Percentiles rank a stretch among this genome's conserved stretches.
phyloP scores from a whole-genome alignment of 2,113 vertebrate genomes.

The Carassius carassius region DNA sequence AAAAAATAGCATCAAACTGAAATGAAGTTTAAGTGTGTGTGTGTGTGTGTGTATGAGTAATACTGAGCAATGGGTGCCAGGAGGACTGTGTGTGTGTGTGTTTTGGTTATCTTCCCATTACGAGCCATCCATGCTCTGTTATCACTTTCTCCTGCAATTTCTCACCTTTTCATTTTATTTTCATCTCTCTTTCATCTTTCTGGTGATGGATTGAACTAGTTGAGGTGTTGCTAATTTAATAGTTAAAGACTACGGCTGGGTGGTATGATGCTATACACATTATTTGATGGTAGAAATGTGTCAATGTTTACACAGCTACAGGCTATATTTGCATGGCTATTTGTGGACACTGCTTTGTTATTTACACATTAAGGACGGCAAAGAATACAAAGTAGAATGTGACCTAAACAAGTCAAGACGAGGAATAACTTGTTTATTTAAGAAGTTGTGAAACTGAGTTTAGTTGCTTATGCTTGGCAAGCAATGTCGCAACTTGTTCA shows the following conservation, averaged over 20 bases:
- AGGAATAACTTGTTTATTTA: not conserved
- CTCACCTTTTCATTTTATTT: slow-evolving; percentile 66
- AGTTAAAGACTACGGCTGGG: not conserved
- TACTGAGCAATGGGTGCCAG: slow-evolving; percentile 15
- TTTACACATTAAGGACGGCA: slow-evolving; percentile 9
- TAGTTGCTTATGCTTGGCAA: not conserved
- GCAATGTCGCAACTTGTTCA: not conserved
- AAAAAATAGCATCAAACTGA: slow-evolving; percentile 48
- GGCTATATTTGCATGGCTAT: slow-evolving; percentile 4
- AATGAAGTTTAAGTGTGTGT: slow-evolving; percentile 34
- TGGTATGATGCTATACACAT: not conserved
- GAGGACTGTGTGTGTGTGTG: slow-evolving; percentile 32
- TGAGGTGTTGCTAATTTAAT: slow-evolving; percentile 36
- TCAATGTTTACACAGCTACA: not conserved
- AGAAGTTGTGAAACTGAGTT: slow-evolving; percentile 6
- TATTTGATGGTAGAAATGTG: not conserved
- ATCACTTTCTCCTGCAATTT: slow-evolving; percentile 62
- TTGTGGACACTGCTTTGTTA: slow-evolving; percentile 20
- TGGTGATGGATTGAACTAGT: slow-evolving; percentile 2
- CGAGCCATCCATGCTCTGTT: slow-evolving; percentile 66
- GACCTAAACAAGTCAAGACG: no score
- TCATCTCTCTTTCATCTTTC: slow-evolving; percentile 51
- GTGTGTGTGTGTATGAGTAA: slow-evolving; percentile 28
- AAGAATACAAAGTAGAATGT: not conserved
- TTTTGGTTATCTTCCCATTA: slow-evolving; percentile 65